Base-by-base conservation (phyloP, 2,888 invertebrate genomes). In the Lymantria dispar region DNA sequence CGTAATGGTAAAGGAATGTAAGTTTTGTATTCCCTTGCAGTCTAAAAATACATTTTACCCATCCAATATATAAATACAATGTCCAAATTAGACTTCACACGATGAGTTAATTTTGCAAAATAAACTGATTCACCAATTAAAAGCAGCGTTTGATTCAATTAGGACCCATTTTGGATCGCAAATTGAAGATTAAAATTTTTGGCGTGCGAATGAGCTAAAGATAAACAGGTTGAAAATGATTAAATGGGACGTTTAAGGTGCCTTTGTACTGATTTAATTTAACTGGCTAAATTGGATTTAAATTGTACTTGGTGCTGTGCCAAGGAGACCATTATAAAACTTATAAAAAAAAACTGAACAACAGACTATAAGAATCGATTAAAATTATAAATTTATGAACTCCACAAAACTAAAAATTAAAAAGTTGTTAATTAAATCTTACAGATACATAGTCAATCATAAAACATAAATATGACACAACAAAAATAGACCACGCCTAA, bases 61-160 rank as follows among this genome's bases (percentile, higher is more conserved):
- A 22, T 22, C 22, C 22, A 22, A 22, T 22, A 22, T 2, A 5
- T 22, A 22, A 22, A 33, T 33, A 33, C 33, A 33, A 33, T 1
- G n/a, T 38, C 11, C n/a, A 38, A 38, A 12, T 30, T 44, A 41
- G 29, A 38, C 14, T 15, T 42, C 37, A 37, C 41, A 47, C 11
- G 37, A 43, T 31, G 45, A 29, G 33, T 56, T 60, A 50, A 47
- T 53, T 56, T 50, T 52, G 42, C 29, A 54, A 66, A 60, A 55
- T 53, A 49, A 53, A 48, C 57, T 66, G 64, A 62, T 60, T 67
- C 64, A 60, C 37, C 65, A 65, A 57, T 64, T 52, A 58, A 11
- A 54, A 52, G 36, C 7, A 47, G 40, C 50, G n/a, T 55, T 53
- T 59, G 55, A 60, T 60, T 60, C 58, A 64, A 66, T 67, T 64